A percentile compares a stretch with the other conserved stretches of the same genome.
These are phyloP conservation scores for Epinephelus lanceolatus DNA, from an alignment of 2,113 vertebrate species.

Conservation along the genomic window DNA sequence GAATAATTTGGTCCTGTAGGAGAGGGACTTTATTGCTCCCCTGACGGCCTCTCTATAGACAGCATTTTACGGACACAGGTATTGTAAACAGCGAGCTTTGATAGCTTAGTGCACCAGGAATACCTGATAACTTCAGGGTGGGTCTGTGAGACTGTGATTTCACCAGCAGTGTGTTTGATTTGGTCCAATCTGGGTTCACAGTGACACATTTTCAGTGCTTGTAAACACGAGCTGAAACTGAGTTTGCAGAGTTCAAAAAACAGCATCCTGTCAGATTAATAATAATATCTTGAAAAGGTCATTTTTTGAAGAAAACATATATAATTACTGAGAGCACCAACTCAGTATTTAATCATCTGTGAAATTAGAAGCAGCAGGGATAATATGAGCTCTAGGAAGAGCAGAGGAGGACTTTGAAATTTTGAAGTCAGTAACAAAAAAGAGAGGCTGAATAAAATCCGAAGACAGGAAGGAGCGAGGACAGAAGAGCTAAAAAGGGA, in stretches of 20 bases:
- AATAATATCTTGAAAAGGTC: slow-evolving; percentile 4
- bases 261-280: neutral
- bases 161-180: neutral
- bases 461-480: no score
- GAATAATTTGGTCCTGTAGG: slow-evolving; percentile 13
- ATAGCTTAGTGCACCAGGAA: neutral
- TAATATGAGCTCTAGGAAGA: neutral
- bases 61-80: neutral
- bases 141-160: slow-evolving; percentile 25
- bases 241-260: neutral
- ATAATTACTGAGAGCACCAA: neutral
- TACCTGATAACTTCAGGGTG: slow-evolving; percentile 10
- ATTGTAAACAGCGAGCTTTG: neutral
- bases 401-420: neutral
- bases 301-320: neutral
- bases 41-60: neutral
- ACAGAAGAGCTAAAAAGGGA: no score
- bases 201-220: neutral
- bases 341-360: slow-evolving; percentile 26
- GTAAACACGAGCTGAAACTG: neutral
- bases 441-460: neutral
- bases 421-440: neutral
- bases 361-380: slow-evolving; percentile 15
- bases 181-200: slow-evolving; percentile 5
- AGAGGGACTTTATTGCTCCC: neutral